phyloP scores from a whole-genome alignment of 2,888 invertebrate species.

The Limnephilus marmoratus region DNA sequence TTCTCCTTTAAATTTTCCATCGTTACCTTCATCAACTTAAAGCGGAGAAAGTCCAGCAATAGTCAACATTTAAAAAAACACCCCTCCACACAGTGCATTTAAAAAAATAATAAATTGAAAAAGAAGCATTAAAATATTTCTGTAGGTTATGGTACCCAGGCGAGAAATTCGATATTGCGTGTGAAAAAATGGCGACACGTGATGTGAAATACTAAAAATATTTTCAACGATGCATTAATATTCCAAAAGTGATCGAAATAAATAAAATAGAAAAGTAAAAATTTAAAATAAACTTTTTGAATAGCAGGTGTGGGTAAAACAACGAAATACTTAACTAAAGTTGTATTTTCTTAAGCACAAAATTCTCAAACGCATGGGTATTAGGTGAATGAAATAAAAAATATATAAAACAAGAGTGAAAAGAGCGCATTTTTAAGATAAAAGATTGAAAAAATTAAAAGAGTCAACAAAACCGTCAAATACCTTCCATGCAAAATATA shows the following conservation, averaged over 20 bases:
- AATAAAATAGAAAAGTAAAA: not conserved
- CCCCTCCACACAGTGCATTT: not conserved
- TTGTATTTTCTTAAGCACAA: not conserved
- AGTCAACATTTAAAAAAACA: not conserved
- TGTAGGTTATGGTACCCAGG: not conserved
- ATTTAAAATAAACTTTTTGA: not conserved
- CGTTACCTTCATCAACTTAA: not conserved
- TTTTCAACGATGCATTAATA: not conserved
- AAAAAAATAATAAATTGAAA: not conserved
- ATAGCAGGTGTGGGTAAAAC: not conserved
- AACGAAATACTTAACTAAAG: not conserved
- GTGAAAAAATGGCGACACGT: not conserved
- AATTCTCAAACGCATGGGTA: too few relatives aligned
- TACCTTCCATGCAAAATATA: too few relatives aligned
- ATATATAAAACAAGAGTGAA: too few relatives aligned
- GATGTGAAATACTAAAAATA: not conserved
- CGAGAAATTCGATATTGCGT: slow-evolving; percentile 6
- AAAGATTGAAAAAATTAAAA: too few relatives aligned
- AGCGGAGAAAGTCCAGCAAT: not conserved
- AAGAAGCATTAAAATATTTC: not conserved
- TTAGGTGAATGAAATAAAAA: too few relatives aligned
- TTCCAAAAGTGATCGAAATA: not conserved
- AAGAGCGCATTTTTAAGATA: too few relatives aligned
- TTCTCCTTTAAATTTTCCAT: not conserved
- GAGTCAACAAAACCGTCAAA: too few relatives aligned